These are phyloP conservation scores for Deilephila elpenor DNA, from an alignment of 2,888 invertebrate species.

Conservation along the genomic window DNA sequence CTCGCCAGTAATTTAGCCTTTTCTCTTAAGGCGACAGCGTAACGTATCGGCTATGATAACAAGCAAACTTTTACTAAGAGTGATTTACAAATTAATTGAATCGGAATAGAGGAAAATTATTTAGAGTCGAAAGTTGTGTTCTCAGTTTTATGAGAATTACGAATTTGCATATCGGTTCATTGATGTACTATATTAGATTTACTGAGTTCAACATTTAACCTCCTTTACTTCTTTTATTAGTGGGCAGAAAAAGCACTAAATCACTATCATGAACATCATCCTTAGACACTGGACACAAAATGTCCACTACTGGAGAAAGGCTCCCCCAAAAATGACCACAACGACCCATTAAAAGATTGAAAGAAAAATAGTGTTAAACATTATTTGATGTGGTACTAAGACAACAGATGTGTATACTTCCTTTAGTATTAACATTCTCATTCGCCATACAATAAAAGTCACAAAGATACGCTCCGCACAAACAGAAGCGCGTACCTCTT, in stretches of 20 bases:
- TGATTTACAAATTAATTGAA: constrained; percentile 29
- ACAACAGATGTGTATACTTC: not conserved
- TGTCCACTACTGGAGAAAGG: no score
- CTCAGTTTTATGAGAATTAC: not conserved
- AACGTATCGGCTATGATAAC: constrained; percentile 57
- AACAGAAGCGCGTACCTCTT: constrained; percentile 81
- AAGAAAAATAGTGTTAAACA: no score
- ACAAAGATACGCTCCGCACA: constrained; percentile 72
- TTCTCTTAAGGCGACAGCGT: constrained; percentile 76
- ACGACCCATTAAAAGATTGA: no score
- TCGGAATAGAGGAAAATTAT: constrained; percentile 35
- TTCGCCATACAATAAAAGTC: constrained; percentile 45
- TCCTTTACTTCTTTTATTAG: not conserved
- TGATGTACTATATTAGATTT: not conserved
- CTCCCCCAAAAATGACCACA: no score
- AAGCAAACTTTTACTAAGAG: constrained; percentile 27
- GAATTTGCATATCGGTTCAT: not conserved
- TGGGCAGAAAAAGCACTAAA: not conserved
- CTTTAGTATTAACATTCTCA: constrained; percentile 17
- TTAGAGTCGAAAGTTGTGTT: constrained; percentile 27
- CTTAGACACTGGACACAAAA: no score
- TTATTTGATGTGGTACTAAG: not conserved
- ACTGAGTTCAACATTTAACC: not conserved
- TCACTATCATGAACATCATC: no score
- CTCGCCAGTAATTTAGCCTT: constrained; percentile 67